Conservation (phyloP, 2,797 vertebrate species). For the Hydrophis major region DNA sequence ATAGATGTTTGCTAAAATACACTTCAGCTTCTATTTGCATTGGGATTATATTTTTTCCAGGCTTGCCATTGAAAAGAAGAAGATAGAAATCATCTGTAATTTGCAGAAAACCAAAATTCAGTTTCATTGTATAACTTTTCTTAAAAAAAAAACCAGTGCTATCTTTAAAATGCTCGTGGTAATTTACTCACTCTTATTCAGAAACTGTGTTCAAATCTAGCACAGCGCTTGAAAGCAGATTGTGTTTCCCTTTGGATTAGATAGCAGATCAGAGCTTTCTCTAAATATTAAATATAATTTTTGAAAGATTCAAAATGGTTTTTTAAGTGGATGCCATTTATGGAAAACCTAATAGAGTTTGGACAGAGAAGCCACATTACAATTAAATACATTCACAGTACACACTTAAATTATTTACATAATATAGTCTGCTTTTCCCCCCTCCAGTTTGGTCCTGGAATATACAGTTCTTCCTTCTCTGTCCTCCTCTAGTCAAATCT, state of each 20-base stretch:
- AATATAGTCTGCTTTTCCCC: neutral
- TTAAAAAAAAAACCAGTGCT: neutral
- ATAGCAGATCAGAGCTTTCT: neutral
- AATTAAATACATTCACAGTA: neutral
- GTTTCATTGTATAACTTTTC: neutral
- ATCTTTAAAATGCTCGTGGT: neutral
- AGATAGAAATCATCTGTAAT: neutral
- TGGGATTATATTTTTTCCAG: neutral
- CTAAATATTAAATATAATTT: neutral
- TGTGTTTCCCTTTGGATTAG: neutral
- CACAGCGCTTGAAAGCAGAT: neutral
- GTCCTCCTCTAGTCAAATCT: neutral
- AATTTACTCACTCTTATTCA: neutral
- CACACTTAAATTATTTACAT: neutral
- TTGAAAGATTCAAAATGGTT: neutral
- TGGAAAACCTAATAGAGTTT: neutral
- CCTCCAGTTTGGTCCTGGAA: neutral
- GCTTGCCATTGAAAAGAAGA: neutral
- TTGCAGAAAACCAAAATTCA: neutral
- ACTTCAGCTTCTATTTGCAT: neutral
- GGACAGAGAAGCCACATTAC: neutral
- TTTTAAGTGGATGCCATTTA: neutral
- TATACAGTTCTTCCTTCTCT: neutral
- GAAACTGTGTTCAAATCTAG: neutral
- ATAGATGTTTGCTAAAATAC: neutral